Evolutionary conservation across 2,797 vertebrate genomes (phyloP).

Genomic region (Thamnophis elegans): DNA sequence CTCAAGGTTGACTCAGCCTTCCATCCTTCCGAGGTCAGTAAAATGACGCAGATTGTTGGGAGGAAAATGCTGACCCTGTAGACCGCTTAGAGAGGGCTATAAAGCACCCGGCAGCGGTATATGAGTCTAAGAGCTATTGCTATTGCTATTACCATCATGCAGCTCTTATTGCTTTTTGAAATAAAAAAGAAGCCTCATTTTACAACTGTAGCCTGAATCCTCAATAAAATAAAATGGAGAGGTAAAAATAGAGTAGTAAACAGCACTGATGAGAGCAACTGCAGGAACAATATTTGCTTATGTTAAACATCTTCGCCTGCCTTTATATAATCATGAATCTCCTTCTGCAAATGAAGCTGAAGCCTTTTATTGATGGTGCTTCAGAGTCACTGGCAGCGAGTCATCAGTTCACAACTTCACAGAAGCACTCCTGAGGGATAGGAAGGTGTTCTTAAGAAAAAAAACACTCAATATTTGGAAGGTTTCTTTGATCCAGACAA

Average conservation of each 20-base stretch:
- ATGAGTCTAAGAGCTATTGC: too few species aligned
- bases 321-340: neutral
- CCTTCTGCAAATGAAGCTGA: neutral
- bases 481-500: neutral
- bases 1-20: too few species aligned
- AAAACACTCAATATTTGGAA: constrained; percentile 21
- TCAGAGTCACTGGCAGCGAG: constrained; percentile 7
- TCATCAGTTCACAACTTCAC: accelerated
- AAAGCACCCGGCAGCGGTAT: too few species aligned
- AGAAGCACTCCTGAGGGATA: neutral
- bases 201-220: neutral
- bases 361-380: neutral
- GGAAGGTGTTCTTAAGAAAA: constrained; percentile 12
- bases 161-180: neutral
- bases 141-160: neutral
- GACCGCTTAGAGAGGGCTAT: too few species aligned
- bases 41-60: too few species aligned
- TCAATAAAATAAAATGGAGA: constrained; percentile 4
- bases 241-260: neutral
- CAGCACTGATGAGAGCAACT: neutral
- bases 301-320: neutral
- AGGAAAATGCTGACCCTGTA: too few species aligned
- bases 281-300: neutral
- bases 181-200: neutral
- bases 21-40: too few species aligned